Evolutionary conservation across 2,888 invertebrate species (phyloP).

Genomic region (Dicyrtoma fusca): DNA sequence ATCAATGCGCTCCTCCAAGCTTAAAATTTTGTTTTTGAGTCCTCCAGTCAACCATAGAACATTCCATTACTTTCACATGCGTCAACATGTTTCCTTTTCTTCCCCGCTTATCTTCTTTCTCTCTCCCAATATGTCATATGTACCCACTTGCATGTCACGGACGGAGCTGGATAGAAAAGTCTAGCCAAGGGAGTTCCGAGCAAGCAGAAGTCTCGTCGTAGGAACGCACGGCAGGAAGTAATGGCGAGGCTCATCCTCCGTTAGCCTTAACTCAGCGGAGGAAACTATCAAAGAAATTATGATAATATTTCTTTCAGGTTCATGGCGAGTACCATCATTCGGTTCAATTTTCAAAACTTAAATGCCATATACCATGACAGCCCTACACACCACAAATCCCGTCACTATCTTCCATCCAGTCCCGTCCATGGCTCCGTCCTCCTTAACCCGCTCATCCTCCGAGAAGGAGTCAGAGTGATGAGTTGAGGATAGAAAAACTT

Average conservation of each 20-base stretch:
- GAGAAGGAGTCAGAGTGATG: too few relatives aligned
- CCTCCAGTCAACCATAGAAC: neutral
- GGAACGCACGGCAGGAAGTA: too few relatives aligned
- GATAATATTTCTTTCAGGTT: neutral
- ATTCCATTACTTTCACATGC: neutral
- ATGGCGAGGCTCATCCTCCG: too few relatives aligned
- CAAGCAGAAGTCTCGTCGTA: too few relatives aligned
- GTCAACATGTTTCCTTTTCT: neutral
- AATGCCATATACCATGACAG: too few relatives aligned
- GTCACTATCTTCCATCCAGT: neutral
- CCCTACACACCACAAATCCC: neutral
- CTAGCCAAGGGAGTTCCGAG: too few relatives aligned
- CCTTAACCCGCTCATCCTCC: too few relatives aligned
- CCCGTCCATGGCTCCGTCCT: too few relatives aligned
- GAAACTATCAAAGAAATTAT: conserved; percentile 4
- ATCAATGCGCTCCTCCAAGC: neutral
- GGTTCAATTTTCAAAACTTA: too few relatives aligned
- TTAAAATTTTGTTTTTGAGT: neutral
- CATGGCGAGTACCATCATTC: neutral
- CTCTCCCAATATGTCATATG: neutral
- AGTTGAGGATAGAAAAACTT: conserved; percentile 1
- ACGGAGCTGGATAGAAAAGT: too few relatives aligned
- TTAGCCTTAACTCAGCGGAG: too few relatives aligned
- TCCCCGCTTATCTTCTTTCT: neutral
- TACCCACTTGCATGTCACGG: too few relatives aligned